Conservation (phyloP, 1,140 invertebrate species). For the Psilanteris sp. region DNA sequence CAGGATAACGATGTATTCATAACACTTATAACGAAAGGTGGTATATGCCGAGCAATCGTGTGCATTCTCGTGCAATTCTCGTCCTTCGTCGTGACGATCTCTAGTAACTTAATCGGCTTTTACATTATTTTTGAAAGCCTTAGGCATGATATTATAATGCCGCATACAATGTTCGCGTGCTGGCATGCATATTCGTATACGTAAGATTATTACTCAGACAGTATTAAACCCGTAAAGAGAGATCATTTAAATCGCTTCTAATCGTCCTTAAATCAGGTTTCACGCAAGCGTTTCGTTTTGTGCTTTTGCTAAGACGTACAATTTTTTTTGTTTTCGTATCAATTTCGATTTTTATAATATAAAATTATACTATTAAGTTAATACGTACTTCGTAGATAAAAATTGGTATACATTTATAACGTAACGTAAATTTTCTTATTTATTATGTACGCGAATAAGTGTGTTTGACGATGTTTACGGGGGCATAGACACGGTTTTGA, state of each 20-base stretch:
- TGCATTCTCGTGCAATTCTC: constrained; percentile 43
- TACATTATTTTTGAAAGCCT: constrained; percentile 69
- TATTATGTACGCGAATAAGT: too few relatives aligned
- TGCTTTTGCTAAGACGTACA: background rate
- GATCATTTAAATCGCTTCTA: constrained; percentile 57
- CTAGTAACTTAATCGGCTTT: constrained; percentile 72
- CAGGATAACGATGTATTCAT: constrained; percentile 52
- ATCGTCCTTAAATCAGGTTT: constrained; percentile 42
- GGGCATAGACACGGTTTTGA: too few relatives aligned
- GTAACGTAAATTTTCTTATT: too few relatives aligned
- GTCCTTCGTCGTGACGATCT: constrained; percentile 57
- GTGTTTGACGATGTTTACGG: too few relatives aligned
- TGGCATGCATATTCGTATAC: constrained; percentile 52
- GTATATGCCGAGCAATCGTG: constrained; percentile 43
- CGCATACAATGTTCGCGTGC: constrained; percentile 51
- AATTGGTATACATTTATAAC: too few relatives aligned
- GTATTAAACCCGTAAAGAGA: constrained; percentile 49
- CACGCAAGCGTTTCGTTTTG: constrained; percentile 9
- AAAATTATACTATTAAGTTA: too few relatives aligned
- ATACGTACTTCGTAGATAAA: too few relatives aligned
- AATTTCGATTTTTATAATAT: too few relatives aligned
- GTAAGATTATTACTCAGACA: constrained; percentile 46
- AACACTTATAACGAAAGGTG: constrained; percentile 45
- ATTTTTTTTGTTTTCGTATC: too few relatives aligned
- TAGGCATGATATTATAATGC: constrained; percentile 56